Evolutionary conservation across 2,797 vertebrate genomes (phyloP).

Genomic region (Psittacula derbiana): DNA sequence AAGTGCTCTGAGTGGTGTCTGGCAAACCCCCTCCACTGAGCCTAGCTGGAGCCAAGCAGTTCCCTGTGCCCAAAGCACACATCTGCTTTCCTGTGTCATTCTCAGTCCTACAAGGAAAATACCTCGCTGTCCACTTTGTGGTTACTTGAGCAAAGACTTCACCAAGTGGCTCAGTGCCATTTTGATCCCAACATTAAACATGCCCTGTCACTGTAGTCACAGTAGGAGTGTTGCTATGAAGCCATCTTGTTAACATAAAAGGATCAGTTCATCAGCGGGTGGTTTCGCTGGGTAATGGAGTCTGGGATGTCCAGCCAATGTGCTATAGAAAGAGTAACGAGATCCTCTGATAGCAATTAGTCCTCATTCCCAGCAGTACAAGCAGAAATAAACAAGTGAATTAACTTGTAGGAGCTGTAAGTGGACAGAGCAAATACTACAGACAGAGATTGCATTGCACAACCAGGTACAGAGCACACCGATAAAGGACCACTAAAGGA

Average conservation of each 20-base stretch:
- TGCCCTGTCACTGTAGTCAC: background rate
- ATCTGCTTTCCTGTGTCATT: rapidly evolving
- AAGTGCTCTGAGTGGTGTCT: rapidly evolving
- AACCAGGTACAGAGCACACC: background rate
- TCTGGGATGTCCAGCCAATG: background rate
- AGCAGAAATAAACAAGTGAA: background rate
- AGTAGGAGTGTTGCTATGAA: background rate
- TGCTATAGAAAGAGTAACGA: background rate
- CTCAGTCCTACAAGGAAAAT: background rate
- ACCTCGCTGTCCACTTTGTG: background rate
- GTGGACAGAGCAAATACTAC: background rate
- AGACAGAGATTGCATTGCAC: background rate
- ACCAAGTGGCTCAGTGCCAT: background rate
- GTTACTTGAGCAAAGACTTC: background rate
- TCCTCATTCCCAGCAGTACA: background rate
- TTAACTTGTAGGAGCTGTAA: background rate
- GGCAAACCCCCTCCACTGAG: rapidly evolving
- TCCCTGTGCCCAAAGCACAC: background rate
- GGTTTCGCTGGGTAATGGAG: background rate
- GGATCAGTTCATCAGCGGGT: background rate
- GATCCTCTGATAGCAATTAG: background rate
- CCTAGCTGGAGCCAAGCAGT: background rate
- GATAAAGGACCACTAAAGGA: background rate
- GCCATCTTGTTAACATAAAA: background rate
- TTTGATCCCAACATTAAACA: rapidly evolving